Conservation (phyloP, 2,113 vertebrate species). For the Butorides virescens region DNA sequence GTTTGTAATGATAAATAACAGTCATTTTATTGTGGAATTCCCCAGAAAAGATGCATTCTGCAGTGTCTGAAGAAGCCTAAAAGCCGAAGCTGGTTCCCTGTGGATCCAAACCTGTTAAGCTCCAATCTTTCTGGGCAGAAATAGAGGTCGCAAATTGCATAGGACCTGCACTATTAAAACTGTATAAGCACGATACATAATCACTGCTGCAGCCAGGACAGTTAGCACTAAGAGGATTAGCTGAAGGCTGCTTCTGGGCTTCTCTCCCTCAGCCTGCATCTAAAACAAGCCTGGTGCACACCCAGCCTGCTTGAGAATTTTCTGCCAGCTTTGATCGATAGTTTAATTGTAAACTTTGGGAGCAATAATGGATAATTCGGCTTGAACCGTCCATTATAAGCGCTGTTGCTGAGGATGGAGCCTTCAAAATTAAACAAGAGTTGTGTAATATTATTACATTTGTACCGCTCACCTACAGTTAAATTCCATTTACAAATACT, state of each 20-base stretch:
- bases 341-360: constrained; percentile 86
- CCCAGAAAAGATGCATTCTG: constrained; percentile 98
- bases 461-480: constrained; percentile 77
- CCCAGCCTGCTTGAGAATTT: constrained; percentile 67
- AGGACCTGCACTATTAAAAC: constrained; percentile 86
- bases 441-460: constrained; percentile 78
- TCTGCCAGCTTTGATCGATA: constrained; percentile 84
- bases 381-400: constrained; percentile 79
- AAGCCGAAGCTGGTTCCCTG: constrained; percentile 78
- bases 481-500: constrained; percentile 78
- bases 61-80: constrained; percentile 93
- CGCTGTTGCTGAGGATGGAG: constrained; percentile 68
- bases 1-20: constrained; percentile 99
- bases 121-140: constrained; percentile 84
- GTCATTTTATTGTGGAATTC: constrained; percentile 99
- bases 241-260: constrained; percentile 73
- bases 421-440: constrained; percentile 83
- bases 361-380: constrained; percentile 83
- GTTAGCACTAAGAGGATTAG: constrained; percentile 76
- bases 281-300: constrained; percentile 64
- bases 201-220: constrained; percentile 70
- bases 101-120: constrained; percentile 88
- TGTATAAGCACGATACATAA: constrained; percentile 76
- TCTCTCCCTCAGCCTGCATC: constrained; percentile 53
- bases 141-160: constrained; percentile 88